These are phyloP conservation scores for Eurytemora carolleeae DNA, from an alignment of 1,140 invertebrate species.

Conservation along the genomic window DNA sequence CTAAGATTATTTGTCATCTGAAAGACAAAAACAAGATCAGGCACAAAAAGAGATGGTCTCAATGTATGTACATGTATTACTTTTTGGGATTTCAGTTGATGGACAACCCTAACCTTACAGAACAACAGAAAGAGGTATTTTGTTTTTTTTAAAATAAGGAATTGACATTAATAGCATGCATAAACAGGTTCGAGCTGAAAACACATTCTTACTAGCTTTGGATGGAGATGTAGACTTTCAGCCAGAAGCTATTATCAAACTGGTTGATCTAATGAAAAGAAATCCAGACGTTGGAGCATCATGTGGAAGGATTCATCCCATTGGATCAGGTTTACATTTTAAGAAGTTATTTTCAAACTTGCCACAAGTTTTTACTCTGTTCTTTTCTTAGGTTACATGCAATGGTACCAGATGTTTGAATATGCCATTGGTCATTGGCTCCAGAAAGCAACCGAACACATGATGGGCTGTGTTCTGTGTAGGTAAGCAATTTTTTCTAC, in stretches of 20 bases:
- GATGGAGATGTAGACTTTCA: constrained; percentile 37
- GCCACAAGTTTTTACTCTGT: not conserved
- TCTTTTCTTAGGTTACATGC: constrained; percentile 28
- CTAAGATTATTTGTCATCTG: constrained; percentile 25
- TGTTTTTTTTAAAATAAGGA: too few relatives aligned
- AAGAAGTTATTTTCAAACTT: not conserved
- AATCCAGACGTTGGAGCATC: constrained; percentile 33
- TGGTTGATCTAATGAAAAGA: constrained; percentile 35
- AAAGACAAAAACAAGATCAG: constrained; percentile 23
- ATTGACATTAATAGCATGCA: too few relatives aligned
- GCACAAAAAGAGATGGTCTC: constrained; percentile 27
- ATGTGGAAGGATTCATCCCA: constrained; percentile 25
- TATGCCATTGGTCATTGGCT: constrained; percentile 46
- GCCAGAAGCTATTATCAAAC: constrained; percentile 30
- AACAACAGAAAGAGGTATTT: constrained; percentile 23
- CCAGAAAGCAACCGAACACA: constrained; percentile 43
- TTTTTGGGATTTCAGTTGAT: constrained; percentile 35
- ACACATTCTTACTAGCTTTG: constrained; percentile 34
- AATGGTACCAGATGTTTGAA: constrained; percentile 46
- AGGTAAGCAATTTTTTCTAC: not conserved
- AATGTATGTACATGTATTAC: constrained; percentile 44
- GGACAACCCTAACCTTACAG: constrained; percentile 23
- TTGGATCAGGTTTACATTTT: constrained; percentile 7
- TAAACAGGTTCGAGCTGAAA: constrained; percentile 29
- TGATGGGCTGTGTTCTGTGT: constrained; percentile 43